Evolutionary conservation across 2,113 vertebrate species (phyloP), one percentile per base, ranked within the genome.

Genomic region (Dicentrarchus labrax): DNA sequence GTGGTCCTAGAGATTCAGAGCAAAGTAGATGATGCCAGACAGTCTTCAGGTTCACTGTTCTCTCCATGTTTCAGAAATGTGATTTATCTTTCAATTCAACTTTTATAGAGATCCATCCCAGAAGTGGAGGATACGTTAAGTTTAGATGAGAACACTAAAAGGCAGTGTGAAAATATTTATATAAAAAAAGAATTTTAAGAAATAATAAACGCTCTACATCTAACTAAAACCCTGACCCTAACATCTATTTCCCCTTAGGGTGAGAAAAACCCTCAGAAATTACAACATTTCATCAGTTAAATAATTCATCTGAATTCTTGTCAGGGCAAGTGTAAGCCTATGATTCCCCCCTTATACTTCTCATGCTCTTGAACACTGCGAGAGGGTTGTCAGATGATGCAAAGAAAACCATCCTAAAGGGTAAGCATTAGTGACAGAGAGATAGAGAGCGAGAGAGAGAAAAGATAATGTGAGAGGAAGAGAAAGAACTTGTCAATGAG

Each of bases 321-420:
- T 90, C 86, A 79, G 81, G 80, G 84, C 72, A 84, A 82, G 70
- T 83, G 73, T 77, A 53, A 80, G 53, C 54, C 76, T 56, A 16
- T 83, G 84, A 86, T 78, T 86, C 83, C 75, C 80, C 76, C 67
- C 72, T 59, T 76, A 13, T 22, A 57, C 76, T 30, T 65, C 64
- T 22, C 45, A 62, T 53, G 38, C 75, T 76, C 64, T 41, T 19
- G 17, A 91, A 92, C 84, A 51, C 50, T 51, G 30, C 30, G 71
- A 62, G 45, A 69, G 71, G 80, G 76, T 86, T 88, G 83, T 87
- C 91, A 91, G 91, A 92, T 92, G 91, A 93, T 90, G 79, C 87
- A 91, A 76, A 83, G 79, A 72, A 83, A 88, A 59, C 21, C 43
- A 73, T 67, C 51, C 41, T 76, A 73, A 86, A 88, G 81, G 80